A percentile compares a stretch with the other conserved stretches of the same genome.
phyloP scores from a whole-genome alignment of 2,113 vertebrate species.

The Lates calcarifer region DNA sequence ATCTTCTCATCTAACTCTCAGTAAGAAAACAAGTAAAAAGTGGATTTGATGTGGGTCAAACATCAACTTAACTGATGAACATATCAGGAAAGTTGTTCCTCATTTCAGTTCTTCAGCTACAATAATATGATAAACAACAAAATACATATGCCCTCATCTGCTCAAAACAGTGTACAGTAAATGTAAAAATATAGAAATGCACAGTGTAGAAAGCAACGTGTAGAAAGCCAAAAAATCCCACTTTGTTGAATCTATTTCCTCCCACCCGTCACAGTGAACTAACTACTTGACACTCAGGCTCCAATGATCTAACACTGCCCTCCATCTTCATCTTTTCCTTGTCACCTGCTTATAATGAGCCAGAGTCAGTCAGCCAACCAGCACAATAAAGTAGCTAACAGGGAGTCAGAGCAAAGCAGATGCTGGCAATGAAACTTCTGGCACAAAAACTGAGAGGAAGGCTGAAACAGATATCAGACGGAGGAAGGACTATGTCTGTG shows the following conservation, averaged over 20 bases:
- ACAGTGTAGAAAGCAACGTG: neutral
- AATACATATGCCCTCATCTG: neutral
- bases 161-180: neutral
- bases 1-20: too few relatives aligned
- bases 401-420: slow-evolving; percentile 63
- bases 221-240: neutral
- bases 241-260: neutral
- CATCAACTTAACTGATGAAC: too few relatives aligned
- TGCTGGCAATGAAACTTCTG: slow-evolving; percentile 70
- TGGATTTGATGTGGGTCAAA: too few relatives aligned
- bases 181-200: neutral
- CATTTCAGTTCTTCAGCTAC: neutral
- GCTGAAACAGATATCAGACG: slow-evolving; percentile 66
- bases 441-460: slow-evolving; percentile 76
- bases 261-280: neutral
- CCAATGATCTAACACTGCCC: slow-evolving; percentile 32
- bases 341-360: slow-evolving; percentile 72
- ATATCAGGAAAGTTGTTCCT: neutral
- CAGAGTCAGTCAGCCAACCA: slow-evolving; percentile 54
- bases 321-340: slow-evolving; percentile 68
- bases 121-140: neutral
- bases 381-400: slow-evolving; percentile 72
- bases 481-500: slow-evolving; percentile 58
- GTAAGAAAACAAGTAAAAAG: too few relatives aligned
- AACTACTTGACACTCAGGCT: slow-evolving; percentile 34